Conservation (phyloP, 2,888 invertebrate genomes). For the Gymnocheta viridis region DNA sequence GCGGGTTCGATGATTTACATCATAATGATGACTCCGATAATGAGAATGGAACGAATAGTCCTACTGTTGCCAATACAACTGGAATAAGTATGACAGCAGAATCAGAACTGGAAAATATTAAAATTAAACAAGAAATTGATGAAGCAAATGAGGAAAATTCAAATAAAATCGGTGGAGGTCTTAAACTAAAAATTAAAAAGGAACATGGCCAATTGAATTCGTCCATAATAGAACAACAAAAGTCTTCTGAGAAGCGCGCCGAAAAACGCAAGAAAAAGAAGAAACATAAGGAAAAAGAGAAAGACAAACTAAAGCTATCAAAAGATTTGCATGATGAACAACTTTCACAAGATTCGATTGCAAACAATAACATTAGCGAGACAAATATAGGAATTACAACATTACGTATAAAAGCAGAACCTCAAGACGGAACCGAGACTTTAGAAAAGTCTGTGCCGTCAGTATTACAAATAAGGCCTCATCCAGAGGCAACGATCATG, state of each 20-base stretch:
- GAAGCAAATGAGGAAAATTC: slow-evolving; percentile 68
- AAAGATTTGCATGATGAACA: slow-evolving; percentile 63
- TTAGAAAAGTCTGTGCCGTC: slow-evolving; percentile 22
- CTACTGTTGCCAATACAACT: slow-evolving; percentile 55
- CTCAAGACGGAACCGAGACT: slow-evolving; percentile 43
- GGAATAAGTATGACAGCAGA: slow-evolving; percentile 19
- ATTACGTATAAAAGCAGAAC: slow-evolving; percentile 76
- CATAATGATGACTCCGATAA: slow-evolving; percentile 61
- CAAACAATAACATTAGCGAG: slow-evolving; percentile 15
- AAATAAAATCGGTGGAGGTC: slow-evolving; percentile 70
- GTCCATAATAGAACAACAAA: slow-evolving; percentile 77
- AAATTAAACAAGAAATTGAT: slow-evolving; percentile 67
- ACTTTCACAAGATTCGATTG: slow-evolving; percentile 44
- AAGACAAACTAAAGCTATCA: slow-evolving; percentile 59
- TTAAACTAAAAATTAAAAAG: slow-evolving; percentile 81
- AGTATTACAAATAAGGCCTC: slow-evolving; percentile 52
- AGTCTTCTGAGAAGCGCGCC: slow-evolving; percentile 72
- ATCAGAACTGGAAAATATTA: slow-evolving; percentile 41
- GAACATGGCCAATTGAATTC: slow-evolving; percentile 81
- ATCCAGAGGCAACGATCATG: slow-evolving; percentile 74
- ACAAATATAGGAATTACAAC: slow-evolving; percentile 6
- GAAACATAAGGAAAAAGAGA: slow-evolving; percentile 77
- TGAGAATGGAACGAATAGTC: slow-evolving; percentile 69
- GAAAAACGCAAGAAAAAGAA: slow-evolving; percentile 77
- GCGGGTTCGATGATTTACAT: slow-evolving; percentile 50